Base-by-base conservation (phyloP, 2,797 vertebrate species). In the Danio jaintianensis region DNA sequence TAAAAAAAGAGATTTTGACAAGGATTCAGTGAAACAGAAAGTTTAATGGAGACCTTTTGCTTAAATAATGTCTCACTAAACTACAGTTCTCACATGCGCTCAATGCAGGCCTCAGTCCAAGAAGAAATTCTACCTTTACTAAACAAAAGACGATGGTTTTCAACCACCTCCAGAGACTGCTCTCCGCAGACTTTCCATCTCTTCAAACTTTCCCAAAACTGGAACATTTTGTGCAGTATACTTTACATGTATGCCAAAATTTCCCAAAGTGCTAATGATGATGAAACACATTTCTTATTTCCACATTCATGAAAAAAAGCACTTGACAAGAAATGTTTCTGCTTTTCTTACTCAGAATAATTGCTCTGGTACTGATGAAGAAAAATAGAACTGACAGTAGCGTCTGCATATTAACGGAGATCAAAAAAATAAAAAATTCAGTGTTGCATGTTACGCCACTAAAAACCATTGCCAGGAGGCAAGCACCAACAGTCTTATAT, bases 191-290 rank as follows among this genome's bases (percentile, higher is more conserved):
- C 20, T 77, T 45, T n/a, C 22, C n/a, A 9, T 48, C 42, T 38
- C 42, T 48, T 29, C 52, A 64, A 67, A 67, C 63, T 58, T 53
- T 52, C 59, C n/a, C 29, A n/a, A 75, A 58, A 7, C 20, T 55
- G 9, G 50, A 67, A 77, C 20, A 58, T 38, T 20, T 47, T 47
- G 20, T 67, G 40, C 52, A 6, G 42, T 56, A 47, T 6, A 13
- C 58, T 45, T 58, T 56, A 20, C 42, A 68, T 48, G 55, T 38
- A 29, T 8, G n/a, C 8, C 9, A 48, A 55, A 22, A 76, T 18
- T 76, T 64, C n/a, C 59, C 48, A 77, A 67, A 36, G 62, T 36
- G 16, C 52, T 67, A 58, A 78, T 78, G 36, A 78, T 58, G 63
- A 77, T 78, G 4, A 36, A 78, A 78, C 42, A 9, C 11, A 18